phyloP scores from a whole-genome alignment of 2,888 invertebrate species.

The Linyphia triangularis region DNA sequence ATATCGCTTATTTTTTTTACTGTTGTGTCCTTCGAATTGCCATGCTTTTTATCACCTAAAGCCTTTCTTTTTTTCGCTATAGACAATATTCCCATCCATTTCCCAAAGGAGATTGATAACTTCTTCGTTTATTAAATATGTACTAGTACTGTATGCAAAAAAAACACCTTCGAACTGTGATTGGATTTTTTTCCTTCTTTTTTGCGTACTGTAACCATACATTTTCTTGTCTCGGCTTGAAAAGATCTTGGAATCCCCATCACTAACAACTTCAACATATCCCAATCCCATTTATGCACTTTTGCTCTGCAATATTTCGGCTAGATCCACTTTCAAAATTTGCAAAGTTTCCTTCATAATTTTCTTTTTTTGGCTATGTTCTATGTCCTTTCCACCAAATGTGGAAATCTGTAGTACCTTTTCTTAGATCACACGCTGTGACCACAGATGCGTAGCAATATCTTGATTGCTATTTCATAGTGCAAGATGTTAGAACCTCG shows the following conservation, averaged over 20 bases:
- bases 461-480: too few species aligned
- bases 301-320: not conserved
- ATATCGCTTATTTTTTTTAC: too few species aligned
- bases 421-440: too few species aligned
- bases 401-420: not conserved
- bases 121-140: not conserved
- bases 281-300: not conserved
- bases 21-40: too few species aligned
- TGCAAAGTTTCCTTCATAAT: not conserved
- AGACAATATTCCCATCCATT: not conserved
- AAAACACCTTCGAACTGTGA: too few species aligned
- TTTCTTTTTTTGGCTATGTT: not conserved
- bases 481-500: too few species aligned
- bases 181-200: too few species aligned
- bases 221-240: not conserved
- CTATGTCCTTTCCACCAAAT: not conserved
- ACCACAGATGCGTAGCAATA: too few species aligned
- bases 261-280: slow-evolving; percentile 1
- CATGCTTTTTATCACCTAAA: too few species aligned
- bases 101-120: not conserved
- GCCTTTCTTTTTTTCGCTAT: not conserved
- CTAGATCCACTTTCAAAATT: not conserved
- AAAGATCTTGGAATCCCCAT: not conserved
- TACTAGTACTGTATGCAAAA: too few species aligned
- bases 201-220: too few species aligned